Percentiles rank a stretch among this genome's conserved stretches.
Conservation (phyloP, 2,113 vertebrate genomes). For the Phodopus roborovskii region DNA sequence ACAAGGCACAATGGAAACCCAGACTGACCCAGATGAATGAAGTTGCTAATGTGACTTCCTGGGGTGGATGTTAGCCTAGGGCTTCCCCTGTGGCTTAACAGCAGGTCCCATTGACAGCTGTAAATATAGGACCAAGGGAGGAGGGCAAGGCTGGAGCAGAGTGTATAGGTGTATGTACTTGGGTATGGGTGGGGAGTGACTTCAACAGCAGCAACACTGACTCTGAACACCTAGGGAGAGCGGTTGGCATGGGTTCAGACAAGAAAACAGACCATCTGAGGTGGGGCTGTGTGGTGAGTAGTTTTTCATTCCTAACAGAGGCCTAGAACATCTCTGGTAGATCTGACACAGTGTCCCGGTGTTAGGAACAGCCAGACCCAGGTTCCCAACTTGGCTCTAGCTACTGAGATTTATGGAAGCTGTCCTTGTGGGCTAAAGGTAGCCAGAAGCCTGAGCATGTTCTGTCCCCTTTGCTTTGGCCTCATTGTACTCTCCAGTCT, state of each 20-base stretch:
- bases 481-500: neutral
- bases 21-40: slow-evolving; percentile 57
- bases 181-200: neutral
- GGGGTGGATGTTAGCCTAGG: slow-evolving; percentile 23
- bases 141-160: neutral
- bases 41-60: slow-evolving; percentile 37
- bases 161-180: neutral
- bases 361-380: neutral
- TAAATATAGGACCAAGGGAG: neutral
- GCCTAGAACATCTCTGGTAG: neutral
- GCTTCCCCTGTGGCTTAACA: slow-evolving; percentile 35
- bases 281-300: neutral
- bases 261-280: neutral
- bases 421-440: neutral
- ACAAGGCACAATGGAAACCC: slow-evolving; percentile 29
- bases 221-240: neutral
- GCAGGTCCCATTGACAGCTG: slow-evolving; percentile 11
- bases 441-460: neutral
- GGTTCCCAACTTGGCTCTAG: neutral
- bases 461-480: neutral
- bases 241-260: neutral
- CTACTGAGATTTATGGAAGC: neutral
- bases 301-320: neutral
- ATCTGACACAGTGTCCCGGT: neutral
- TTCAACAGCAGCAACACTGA: neutral